phyloP scores from a whole-genome alignment of 2,113 vertebrate species.

The Rhineura floridana region DNA sequence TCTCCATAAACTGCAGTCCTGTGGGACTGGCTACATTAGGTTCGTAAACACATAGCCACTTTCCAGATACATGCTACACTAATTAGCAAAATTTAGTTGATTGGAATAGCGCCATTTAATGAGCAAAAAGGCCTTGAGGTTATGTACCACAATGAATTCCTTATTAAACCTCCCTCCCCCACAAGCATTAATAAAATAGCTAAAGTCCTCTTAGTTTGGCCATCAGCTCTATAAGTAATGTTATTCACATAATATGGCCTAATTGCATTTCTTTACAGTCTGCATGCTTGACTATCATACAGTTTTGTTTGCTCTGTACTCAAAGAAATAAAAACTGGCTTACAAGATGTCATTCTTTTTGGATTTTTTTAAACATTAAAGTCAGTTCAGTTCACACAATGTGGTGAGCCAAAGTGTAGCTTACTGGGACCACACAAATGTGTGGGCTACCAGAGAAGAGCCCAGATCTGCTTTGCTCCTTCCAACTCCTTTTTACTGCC shows the following conservation, averaged over 20 bases:
- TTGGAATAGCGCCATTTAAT: constrained; percentile 15
- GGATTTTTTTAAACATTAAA: background rate
- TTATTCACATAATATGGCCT: background rate
- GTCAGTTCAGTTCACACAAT: no score
- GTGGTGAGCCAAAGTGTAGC: no score
- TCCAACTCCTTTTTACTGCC: no score
- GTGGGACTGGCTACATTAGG: background rate
- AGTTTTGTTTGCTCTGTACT: background rate
- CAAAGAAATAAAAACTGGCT: background rate
- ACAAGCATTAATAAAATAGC: background rate
- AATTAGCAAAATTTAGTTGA: background rate
- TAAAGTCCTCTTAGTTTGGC: background rate
- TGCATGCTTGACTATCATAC: background rate
- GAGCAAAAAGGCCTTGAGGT: background rate
- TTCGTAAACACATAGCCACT: background rate
- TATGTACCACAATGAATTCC: background rate
- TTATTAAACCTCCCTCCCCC: background rate
- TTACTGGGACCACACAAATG: no score
- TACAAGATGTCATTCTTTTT: background rate
- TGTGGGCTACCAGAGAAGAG: no score
- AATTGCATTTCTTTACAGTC: background rate
- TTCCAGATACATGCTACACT: background rate
- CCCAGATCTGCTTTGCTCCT: no score
- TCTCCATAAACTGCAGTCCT: background rate
- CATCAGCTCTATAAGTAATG: background rate